Evolutionary conservation across 2,888 invertebrate genomes (phyloP).

Genomic region (Polylopha cassiicola): DNA sequence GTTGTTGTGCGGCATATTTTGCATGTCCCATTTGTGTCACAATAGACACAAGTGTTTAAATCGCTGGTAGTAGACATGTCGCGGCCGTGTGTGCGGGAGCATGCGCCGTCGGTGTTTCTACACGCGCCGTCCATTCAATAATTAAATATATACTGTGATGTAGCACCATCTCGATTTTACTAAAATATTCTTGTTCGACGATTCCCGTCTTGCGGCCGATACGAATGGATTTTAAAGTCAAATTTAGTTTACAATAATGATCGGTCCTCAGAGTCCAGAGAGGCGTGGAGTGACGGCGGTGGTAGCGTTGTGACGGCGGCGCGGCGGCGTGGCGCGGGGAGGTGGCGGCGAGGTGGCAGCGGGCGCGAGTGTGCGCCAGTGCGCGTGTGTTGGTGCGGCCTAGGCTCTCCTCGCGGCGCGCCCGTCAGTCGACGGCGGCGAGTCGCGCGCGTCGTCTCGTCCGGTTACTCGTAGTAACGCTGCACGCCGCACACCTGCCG

Average conservation of each 20-base stretch:
- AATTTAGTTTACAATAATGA: conserved; percentile 69
- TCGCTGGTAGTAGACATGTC: conserved; percentile 38
- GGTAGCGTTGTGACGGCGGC: conserved; percentile 21
- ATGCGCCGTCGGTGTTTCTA: conserved; percentile 58
- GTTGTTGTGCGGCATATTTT: conserved; percentile 29
- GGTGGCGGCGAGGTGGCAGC: conserved; percentile 34
- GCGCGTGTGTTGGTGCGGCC: conserved; percentile 64
- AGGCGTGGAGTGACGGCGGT: conserved; percentile 34
- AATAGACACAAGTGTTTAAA: conserved; percentile 38
- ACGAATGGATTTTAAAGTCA: conserved; percentile 69
- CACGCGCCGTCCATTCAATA: conserved; percentile 65
- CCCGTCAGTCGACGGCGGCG: conserved; percentile 74
- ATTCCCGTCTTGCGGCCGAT: conserved; percentile 48
- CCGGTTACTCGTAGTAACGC: conserved; percentile 48
- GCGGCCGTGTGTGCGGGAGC: conserved; percentile 59
- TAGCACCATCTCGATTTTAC: conserved; percentile 46
- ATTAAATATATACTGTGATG: conserved; percentile 45
- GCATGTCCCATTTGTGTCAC: conserved; percentile 36
- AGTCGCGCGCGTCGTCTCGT: conserved; percentile 74
- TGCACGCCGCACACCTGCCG: conserved; percentile 60
- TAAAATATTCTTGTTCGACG: conserved; percentile 58
- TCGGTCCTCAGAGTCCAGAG: conserved; percentile 48
- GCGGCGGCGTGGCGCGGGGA: conserved; percentile 33
- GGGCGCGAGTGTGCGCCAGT: conserved; percentile 54
- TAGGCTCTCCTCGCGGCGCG: conserved; percentile 66